phyloP scores from a whole-genome alignment of 1,140 invertebrate genomes.

The Cyclargus thomasi region DNA sequence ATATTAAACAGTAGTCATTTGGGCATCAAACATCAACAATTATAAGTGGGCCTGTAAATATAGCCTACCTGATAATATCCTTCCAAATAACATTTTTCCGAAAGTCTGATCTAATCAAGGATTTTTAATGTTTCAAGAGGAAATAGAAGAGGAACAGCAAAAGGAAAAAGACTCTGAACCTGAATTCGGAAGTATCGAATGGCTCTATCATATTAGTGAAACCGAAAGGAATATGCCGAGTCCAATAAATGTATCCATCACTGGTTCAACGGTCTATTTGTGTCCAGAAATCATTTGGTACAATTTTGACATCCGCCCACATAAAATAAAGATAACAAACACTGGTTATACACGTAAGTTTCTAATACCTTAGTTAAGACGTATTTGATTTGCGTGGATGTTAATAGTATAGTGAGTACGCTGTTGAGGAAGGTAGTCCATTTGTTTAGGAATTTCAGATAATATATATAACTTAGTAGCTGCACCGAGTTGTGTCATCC shows the following conservation, averaged over 20 bases:
- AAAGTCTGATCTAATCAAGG: too few species aligned
- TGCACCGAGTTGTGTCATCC: too few species aligned
- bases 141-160: slow-evolving; percentile 34
- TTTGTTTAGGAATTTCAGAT: too few species aligned
- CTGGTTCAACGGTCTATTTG: slow-evolving; percentile 54
- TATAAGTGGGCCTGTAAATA: too few species aligned
- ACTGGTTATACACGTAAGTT: slow-evolving; percentile 76
- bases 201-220: slow-evolving; percentile 48
- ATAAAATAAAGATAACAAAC: slow-evolving; percentile 78
- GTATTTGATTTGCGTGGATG: too few species aligned
- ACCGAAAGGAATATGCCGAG: slow-evolving; percentile 57
- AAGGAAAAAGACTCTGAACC: slow-evolving; percentile 42
- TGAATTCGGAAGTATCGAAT: slow-evolving; percentile 43
- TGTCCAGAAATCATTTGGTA: slow-evolving; percentile 73
- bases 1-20: too few species aligned
- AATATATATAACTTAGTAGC: too few species aligned
- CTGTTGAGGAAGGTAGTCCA: too few species aligned
- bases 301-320: slow-evolving; percentile 73
- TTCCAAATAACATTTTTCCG: too few species aligned
- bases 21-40: too few species aligned
- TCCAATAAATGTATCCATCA: slow-evolving; percentile 77
- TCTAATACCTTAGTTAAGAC: background rate
- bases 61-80: too few species aligned
- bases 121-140: slow-evolving; percentile 15
- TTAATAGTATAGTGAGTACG: too few species aligned